These are phyloP conservation scores for Hippocampus kuda DNA, from an alignment of 2,797 vertebrate genomes.

Conservation along the genomic window DNA sequence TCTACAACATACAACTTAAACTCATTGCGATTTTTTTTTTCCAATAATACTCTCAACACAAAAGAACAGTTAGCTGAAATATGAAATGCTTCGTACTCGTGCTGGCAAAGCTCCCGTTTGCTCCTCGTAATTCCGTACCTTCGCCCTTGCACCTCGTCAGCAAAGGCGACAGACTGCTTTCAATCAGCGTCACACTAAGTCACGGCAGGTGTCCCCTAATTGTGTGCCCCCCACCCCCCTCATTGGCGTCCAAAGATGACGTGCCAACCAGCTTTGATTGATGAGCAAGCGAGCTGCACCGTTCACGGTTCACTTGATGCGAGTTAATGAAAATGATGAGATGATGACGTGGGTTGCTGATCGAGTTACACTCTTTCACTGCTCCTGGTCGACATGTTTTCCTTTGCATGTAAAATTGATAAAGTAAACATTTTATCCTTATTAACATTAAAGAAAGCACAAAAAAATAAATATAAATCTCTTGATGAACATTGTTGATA, in stretches of 20 bases:
- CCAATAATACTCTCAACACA: background rate
- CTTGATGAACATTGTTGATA: too few species aligned
- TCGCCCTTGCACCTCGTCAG: background rate
- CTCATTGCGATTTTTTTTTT: background rate
- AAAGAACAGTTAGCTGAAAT: background rate
- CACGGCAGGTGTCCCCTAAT: conserved; percentile 44
- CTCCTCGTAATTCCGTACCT: background rate
- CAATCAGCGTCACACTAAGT: conserved; percentile 7
- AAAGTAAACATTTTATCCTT: too few species aligned
- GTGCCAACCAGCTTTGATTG: conserved; percentile 40
- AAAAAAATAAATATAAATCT: too few species aligned
- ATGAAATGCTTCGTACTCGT: background rate
- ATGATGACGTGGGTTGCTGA: background rate
- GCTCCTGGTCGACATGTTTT: too few species aligned
- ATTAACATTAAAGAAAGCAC: too few species aligned
- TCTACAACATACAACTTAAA: too few species aligned
- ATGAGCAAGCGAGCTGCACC: conserved; percentile 34
- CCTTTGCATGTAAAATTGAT: too few species aligned
- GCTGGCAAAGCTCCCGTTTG: background rate
- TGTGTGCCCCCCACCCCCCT: conserved; percentile 17
- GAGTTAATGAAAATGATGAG: conserved; percentile 9
- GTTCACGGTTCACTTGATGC: background rate
- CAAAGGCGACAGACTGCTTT: conserved; percentile 33
- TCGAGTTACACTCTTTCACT: background rate
- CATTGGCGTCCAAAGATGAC: conserved; percentile 4